Base-by-base conservation (phyloP, 2,797 vertebrate genomes). In the Rachycentron canadum region DNA sequence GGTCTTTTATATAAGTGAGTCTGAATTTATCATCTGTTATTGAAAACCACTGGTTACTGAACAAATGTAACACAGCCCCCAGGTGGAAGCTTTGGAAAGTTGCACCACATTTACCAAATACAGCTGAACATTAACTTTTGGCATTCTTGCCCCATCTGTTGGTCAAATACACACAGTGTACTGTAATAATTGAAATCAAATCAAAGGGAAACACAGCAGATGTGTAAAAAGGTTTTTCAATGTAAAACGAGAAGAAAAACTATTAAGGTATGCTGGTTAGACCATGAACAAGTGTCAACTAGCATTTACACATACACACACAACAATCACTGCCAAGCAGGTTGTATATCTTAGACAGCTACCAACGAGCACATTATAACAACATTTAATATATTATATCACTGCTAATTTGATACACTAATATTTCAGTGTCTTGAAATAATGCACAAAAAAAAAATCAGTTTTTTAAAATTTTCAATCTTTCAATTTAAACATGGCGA, bases 61-160 rank as follows among this genome's bases (percentile, higher is more conserved):
- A 38, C 23, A 50, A 79, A 83, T 73, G 52, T 86, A 89, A 91
- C 66, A 90, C 76, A 5, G 84, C 86, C 90, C 74, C 85, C 90
- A 45, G n/a, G 69, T 88, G 93, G 84, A 53, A 0, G 0, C 0
- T 17, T 6, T 9, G 7, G 8, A 8, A 14, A 36, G 45, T 69
- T 86, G 79, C 90, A 88, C 11, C 41, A 49, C 16, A 45, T 9
- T 0, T 3, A 4, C 1, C 12, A 30, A 59, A 49, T 16, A 4
- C 9, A n/a, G n/a, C 0, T 36, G 2, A 50, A 21, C 3, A 1
- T 25, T 59, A 21, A 64, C 16, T 53, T 61, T 21, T 74, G 19
- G 38, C 5, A 50, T 7, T 79, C 23, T 88, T 61, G 38, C 78
- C 0, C 83, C 88, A 85, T 73, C 90, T 91, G 66, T 21, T 83